Evolutionary conservation across 2,888 invertebrate genomes (phyloP), one percentile per base, ranked within the genome.

Genomic region (Cephus sareptanus): DNA sequence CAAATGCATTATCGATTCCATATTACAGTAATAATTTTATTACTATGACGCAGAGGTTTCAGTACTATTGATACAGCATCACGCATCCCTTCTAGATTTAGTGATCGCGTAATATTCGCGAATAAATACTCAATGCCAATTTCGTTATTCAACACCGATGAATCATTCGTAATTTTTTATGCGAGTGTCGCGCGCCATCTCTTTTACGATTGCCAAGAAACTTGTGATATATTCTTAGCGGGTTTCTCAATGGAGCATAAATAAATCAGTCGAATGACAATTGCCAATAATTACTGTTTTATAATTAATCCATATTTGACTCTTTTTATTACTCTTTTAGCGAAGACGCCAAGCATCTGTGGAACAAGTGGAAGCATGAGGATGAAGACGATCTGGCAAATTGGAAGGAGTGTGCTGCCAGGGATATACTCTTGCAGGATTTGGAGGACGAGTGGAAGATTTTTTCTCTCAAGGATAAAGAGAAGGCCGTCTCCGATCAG

Each of bases 361-460:
- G 90, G 90, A 83, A 88, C 23, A 84, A 90, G 37, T 90, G 91
- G 90, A 85, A 86, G 1, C 79, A 81, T 9, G 90, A 91, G 76
- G 91, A 91, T 76, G 81, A 86, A 23, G 80, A 79, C 35, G 81
- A 87, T 13, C 77, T 81, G 30, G 84, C 87, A 13, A 83, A 83
- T 40, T 56, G 56, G 56, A 82, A 86, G 74, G 84, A 84, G 2
- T 84, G 84, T 4, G 40, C 77, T 4, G 81, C 86, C 40, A 84
- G 87, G 30, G 89, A 90, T 75, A 75, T 77, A 13, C 73, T 89
- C 69, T 86, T 90, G 84, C 76, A 81, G 74, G 80, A 85, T 34
- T 82, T 91, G 34, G 91, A 90, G 70, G 82, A 89, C 35, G 89
- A 90, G 40, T 91, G 90, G 90, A 86, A 87, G 68, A 78, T 81